phyloP scores from a whole-genome alignment of 2,888 invertebrate genomes.

The Agrotis segetum region DNA sequence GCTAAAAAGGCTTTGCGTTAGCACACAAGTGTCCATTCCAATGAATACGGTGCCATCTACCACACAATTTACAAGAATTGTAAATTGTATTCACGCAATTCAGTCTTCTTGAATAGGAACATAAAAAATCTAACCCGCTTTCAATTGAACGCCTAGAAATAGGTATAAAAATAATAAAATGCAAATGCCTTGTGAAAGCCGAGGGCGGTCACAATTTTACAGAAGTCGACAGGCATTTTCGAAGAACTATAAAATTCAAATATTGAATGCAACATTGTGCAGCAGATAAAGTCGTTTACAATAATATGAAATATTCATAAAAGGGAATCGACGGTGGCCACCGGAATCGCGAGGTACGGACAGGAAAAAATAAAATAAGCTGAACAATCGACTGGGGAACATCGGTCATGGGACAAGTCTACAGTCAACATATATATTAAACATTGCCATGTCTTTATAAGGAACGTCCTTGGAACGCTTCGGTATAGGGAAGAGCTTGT shows the following conservation, averaged over 20 bases:
- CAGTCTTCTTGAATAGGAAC: constrained; percentile 38
- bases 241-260: constrained; percentile 81
- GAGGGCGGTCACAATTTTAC: constrained; percentile 68
- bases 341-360: constrained; percentile 75
- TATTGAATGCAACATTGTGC: constrained; percentile 83
- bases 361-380: constrained; percentile 74
- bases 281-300: constrained; percentile 86
- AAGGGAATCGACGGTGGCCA: constrained; percentile 80
- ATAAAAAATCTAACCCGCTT: constrained; percentile 49
- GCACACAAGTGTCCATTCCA: constrained; percentile 30
- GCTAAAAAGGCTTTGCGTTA: constrained; percentile 22
- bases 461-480: constrained; percentile 72
- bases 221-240: constrained; percentile 74
- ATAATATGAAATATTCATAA: constrained; percentile 89
- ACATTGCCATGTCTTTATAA: constrained; percentile 66
- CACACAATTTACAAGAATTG: constrained; percentile 35
- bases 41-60: constrained; percentile 34
- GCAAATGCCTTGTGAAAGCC: constrained; percentile 56
- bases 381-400: constrained; percentile 74
- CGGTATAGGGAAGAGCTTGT: constrained; percentile 66
- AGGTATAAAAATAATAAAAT: constrained; percentile 62
- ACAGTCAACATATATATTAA: constrained; percentile 68
- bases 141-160: constrained; percentile 49
- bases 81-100: constrained; percentile 34
- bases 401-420: constrained; percentile 67